Percentiles rank a stretch among this genome's conserved stretches.
phyloP scores from a whole-genome alignment of 2,888 invertebrate species.

The Papilio elwesi region DNA sequence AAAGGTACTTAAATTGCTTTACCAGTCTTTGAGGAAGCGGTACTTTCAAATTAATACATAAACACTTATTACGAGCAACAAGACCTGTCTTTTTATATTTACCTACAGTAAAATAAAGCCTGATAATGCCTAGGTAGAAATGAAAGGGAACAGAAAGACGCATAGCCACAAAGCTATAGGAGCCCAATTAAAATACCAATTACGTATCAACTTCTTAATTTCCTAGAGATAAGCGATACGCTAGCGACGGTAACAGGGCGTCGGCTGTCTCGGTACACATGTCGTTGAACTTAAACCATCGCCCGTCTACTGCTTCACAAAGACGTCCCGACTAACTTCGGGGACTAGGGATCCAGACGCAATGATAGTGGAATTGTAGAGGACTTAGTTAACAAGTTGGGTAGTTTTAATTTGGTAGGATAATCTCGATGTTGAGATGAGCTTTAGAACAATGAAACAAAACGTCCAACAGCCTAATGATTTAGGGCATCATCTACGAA shows the following conservation, averaged over 20 bases:
- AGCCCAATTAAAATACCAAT: too few relatives aligned
- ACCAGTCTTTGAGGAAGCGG: too few relatives aligned
- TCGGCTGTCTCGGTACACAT: conserved; percentile 17
- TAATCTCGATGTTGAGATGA: conserved; percentile 2
- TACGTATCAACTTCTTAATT: background rate
- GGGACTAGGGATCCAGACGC: conserved; percentile 2
- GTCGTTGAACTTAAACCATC: conserved; percentile 29
- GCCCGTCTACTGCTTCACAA: background rate
- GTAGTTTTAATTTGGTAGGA: conserved; percentile 33
- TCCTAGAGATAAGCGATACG: background rate
- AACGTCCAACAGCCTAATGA: too few relatives aligned
- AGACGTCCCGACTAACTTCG: conserved; percentile 9
- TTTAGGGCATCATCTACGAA: too few relatives aligned
- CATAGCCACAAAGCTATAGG: too few relatives aligned
- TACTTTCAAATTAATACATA: too few relatives aligned
- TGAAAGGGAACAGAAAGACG: too few relatives aligned
- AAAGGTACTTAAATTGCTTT: too few relatives aligned
- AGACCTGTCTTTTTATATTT: too few relatives aligned
- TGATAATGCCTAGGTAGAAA: too few relatives aligned
- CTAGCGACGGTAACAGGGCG: conserved; percentile 8
- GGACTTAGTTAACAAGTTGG: conserved; percentile 14
- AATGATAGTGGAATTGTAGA: conserved; percentile 22
- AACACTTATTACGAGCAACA: too few relatives aligned
- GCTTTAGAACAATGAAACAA: background rate
- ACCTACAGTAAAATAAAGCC: too few relatives aligned